Evolutionary conservation across 2,113 vertebrate genomes (phyloP).

Genomic region (Nyctibius bracteatus): DNA sequence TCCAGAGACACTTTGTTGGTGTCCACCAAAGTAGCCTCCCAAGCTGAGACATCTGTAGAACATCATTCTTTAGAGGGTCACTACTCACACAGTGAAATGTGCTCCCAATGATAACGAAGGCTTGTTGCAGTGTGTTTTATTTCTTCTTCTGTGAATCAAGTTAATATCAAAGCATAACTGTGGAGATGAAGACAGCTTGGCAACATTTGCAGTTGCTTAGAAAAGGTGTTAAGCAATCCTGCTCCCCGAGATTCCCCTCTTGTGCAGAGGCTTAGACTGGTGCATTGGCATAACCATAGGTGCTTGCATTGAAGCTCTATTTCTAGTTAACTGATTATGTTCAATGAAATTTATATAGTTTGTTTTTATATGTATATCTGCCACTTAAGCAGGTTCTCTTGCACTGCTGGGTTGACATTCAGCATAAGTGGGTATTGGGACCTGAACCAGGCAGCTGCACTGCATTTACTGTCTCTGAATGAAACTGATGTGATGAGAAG

Average conservation of each 20-base stretch:
- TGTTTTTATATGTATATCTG: neutral
- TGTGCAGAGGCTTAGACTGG: neutral
- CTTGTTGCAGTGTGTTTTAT: neutral
- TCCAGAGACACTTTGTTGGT: neutral
- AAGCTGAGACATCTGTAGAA: neutral
- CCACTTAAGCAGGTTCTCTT: neutral
- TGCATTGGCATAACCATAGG: neutral
- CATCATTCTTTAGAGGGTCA: neutral
- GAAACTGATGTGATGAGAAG: neutral
- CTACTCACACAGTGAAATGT: neutral
- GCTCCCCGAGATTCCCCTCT: neutral
- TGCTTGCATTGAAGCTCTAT: neutral
- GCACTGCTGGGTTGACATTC: neutral
- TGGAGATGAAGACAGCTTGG: neutral
- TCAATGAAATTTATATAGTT: neutral
- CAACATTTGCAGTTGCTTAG: neutral
- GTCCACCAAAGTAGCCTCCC: neutral
- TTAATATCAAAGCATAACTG: neutral
- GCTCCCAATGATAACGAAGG: neutral
- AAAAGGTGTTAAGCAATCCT: neutral
- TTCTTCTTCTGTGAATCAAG: neutral
- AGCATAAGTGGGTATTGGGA: neutral
- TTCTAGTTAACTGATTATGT: neutral
- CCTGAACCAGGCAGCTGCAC: neutral
- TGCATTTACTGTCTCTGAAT: neutral